A percentile compares a stretch with the other conserved stretches of the same genome.
phyloP scores from a whole-genome alignment of 92 coral and sea anemone species.

The Muricea muricata region DNA sequence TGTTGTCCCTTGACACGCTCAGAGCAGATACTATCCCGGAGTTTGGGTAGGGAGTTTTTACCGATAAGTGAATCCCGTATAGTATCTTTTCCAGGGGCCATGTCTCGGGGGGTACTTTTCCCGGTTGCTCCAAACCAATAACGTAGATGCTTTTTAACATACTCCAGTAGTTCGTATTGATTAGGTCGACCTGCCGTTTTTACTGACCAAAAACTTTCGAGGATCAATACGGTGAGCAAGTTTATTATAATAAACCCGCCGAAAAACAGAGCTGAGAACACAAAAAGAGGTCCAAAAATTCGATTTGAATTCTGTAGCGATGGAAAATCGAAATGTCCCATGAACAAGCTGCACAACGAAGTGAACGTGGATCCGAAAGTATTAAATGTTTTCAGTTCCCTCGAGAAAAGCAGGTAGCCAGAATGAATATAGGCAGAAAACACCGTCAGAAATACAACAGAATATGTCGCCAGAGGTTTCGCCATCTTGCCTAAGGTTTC shows the following conservation, averaged over 20 bases:
- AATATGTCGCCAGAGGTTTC: conserved; percentile 85
- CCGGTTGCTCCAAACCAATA: conserved; percentile 74
- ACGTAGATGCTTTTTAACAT: conserved; percentile 80
- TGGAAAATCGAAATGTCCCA: conserved; percentile 85
- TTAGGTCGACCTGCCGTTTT: conserved; percentile 72
- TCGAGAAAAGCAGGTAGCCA: conserved; percentile 86
- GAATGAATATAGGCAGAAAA: conserved; percentile 83
- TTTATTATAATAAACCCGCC: conserved; percentile 90
- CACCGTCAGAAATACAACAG: conserved; percentile 80
- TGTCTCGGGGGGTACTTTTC: conserved; percentile 28
- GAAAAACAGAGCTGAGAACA: conserved; percentile 88
- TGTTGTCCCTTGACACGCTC: conserved; percentile 58
- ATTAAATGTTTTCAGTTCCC: conserved; percentile 69
- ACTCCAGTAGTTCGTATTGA: conserved; percentile 87
- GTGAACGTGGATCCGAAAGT: conserved; percentile 83
- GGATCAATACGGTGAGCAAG: conserved; percentile 84
- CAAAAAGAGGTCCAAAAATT: conserved; percentile 80
- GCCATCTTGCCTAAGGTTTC: conserved; percentile 84
- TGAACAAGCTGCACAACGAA: conserved; percentile 83
- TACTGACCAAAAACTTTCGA: conserved; percentile 88
- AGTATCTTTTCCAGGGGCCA: conserved; percentile 56
- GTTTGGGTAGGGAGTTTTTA: conserved; percentile 63
- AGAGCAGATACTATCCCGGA: conserved; percentile 76
- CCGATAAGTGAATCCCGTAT: conserved; percentile 15
- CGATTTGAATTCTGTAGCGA: conserved; percentile 77